Conservation (phyloP, 2,888 invertebrate genomes). For the Netelia virgata region DNA sequence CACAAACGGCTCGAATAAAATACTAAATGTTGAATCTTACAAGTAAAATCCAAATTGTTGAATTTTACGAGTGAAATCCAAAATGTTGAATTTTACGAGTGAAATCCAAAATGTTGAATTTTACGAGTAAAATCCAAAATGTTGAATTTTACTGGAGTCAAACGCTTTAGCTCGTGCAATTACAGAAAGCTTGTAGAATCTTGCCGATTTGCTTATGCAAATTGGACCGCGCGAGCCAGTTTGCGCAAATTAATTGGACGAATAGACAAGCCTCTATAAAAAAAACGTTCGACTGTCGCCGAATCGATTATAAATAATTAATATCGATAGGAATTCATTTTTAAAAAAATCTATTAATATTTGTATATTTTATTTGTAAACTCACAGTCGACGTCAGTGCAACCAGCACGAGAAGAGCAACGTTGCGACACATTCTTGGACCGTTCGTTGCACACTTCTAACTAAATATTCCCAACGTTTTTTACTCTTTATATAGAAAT, state of each 20-base stretch:
- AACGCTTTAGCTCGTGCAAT: too few species aligned
- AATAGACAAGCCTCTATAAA: too few species aligned
- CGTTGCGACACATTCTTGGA: conserved; percentile 23
- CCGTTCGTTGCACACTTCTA: conserved; percentile 15
- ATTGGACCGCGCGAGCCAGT: too few species aligned
- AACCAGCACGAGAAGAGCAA: conserved; percentile 24
- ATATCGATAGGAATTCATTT: not conserved
- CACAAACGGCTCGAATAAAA: not conserved
- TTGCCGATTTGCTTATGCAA: too few species aligned
- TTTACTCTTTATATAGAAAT: conserved; percentile 41
- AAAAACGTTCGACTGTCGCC: too few species aligned
- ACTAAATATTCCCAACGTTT: not conserved
- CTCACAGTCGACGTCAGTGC: conserved; percentile 25
- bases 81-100: not conserved
- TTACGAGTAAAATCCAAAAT: too few species aligned
- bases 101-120: not conserved
- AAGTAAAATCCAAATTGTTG: not conserved
- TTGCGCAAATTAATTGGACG: too few species aligned
- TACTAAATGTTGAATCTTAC: not conserved
- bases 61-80: not conserved
- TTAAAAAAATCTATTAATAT: not conserved
- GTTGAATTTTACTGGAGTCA: too few species aligned
- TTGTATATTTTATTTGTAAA: not conserved
- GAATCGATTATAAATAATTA: too few species aligned
- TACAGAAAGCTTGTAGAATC: too few species aligned